A percentile compares a stretch with the other conserved stretches of the same genome.
phyloP scores from a whole-genome alignment of 2,113 vertebrate genomes.

The Oplegnathus fasciatus region DNA sequence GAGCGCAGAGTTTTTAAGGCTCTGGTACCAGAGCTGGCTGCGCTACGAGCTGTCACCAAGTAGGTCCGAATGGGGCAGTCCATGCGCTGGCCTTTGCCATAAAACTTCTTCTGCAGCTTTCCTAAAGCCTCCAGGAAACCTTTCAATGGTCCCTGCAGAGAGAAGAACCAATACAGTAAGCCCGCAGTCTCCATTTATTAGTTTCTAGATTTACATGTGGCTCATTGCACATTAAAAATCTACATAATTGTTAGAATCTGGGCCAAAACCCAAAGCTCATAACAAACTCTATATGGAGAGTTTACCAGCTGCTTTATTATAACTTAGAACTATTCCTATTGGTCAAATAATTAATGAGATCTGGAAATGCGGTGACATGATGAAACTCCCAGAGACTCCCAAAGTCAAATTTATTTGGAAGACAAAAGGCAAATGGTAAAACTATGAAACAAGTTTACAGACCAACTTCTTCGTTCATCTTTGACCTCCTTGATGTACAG shows the following conservation, averaged over 20 bases:
- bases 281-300: neutral
- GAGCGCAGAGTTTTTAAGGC: constrained; percentile 94
- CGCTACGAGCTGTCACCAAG: constrained; percentile 93
- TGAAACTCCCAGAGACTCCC: too few species aligned
- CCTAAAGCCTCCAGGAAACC: constrained; percentile 94
- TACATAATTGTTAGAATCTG: neutral
- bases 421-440: neutral
- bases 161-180: neutral
- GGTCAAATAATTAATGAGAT: neutral
- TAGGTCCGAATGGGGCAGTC: constrained; percentile 96
- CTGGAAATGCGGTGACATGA: neutral
- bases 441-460: neutral
- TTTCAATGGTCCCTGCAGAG: constrained; percentile 91
- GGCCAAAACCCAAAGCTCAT: neutral
- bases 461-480: neutral
- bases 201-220: neutral
- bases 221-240: neutral
- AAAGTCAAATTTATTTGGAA: neutral
- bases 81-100: constrained; percentile 91
- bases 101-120: constrained; percentile 96
- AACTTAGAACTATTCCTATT: neutral
- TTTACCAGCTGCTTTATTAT: neutral
- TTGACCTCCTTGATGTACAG: neutral
- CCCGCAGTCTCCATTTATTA: neutral
- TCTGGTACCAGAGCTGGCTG: constrained; percentile 93